Evolutionary conservation across 2,888 invertebrate species (phyloP).

Genomic region (Caenorhabditis auriculariae): DNA sequence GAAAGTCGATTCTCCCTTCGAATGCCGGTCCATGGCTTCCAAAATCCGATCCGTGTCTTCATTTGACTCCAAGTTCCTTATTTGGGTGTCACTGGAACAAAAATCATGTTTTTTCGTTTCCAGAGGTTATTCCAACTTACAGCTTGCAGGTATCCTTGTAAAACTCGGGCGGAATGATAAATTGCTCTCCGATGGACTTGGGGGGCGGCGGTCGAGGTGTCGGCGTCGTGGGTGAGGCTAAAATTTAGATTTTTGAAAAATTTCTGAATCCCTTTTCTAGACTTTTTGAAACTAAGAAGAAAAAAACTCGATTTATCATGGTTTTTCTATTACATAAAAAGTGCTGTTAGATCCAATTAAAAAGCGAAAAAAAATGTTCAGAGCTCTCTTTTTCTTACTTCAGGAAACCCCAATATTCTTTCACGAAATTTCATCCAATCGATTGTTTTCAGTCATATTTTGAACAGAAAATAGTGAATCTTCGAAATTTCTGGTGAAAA

Average conservation of each 20-base stretch:
- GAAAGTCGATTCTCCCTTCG: slow-evolving; percentile 19
- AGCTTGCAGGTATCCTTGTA: slow-evolving; percentile 55
- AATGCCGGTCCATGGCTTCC: slow-evolving; percentile 25
- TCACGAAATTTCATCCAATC: too few relatives aligned
- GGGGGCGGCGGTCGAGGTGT: slow-evolving; percentile 12
- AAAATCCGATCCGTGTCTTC: slow-evolving; percentile 44
- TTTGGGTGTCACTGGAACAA: slow-evolving; percentile 43
- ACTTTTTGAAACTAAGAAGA: too few relatives aligned
- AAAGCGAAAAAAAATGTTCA: too few relatives aligned
- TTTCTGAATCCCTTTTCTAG: not conserved
- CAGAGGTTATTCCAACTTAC: slow-evolving; percentile 34
- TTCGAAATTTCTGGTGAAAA: too few relatives aligned
- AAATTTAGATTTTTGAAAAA: not conserved
- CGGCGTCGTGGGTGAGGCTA: not conserved
- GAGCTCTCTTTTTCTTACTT: too few relatives aligned
- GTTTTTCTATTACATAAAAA: too few relatives aligned
- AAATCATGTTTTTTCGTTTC: not conserved
- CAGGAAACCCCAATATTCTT: too few relatives aligned
- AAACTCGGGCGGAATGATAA: slow-evolving; percentile 51
- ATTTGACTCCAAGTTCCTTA: slow-evolving; percentile 37
- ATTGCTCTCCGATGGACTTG: slow-evolving; percentile 35
- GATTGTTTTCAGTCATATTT: too few relatives aligned
- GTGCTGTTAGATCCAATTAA: too few relatives aligned
- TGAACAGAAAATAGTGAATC: too few relatives aligned
- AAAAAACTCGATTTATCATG: too few relatives aligned